Evolutionary conservation across 2,113 vertebrate genomes (phyloP), one percentile per base, ranked within the genome.

Genomic region (Anser cygnoides): DNA sequence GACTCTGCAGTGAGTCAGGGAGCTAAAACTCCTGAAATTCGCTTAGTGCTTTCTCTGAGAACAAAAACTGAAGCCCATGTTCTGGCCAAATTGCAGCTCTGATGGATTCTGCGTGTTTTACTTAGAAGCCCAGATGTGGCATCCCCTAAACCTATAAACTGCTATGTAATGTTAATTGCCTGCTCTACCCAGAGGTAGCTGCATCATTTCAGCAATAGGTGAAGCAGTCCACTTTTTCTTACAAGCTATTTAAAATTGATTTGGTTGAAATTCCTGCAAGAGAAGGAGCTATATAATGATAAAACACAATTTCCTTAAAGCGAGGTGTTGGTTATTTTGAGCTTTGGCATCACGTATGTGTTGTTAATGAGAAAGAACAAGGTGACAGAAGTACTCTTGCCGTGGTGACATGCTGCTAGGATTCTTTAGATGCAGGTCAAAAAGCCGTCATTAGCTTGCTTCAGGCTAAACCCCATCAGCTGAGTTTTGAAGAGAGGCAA

Each of bases 401-500:
- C 49, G 13, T 50, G 84, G 46, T 78, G 71, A 83, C 22, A 23
- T 54, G 68, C 66, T 76, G 65, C 87, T 85, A 78, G 25, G 25
- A 13, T 73, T 87, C 83, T 74, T 93, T 16, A 82, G 62, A 82
- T 88, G 9, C 3, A 22, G 66, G 78, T 77, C 55, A 91, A 44
- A 82, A 89, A 93, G 46, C 43, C 72, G 76, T 82, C 90, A 58
- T 33, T 87, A 55, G 29, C 43, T 78, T 91, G 37, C 79, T 92
- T 66, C 77, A 77, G 68, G 63, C 77, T 83, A 88, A 84, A 91
- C 21, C 14, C 29, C 55, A 81, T 80, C 75, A 90, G 50, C 39
- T 89, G 76, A 84, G 54, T 33, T 93, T 68, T 75, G 74, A 87
- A 85, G 74, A 83, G 41, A 83, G 39, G n/a, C 58, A 94, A 75